phyloP scores from a whole-genome alignment of 2,113 vertebrate species.

The Cariama cristata region DNA sequence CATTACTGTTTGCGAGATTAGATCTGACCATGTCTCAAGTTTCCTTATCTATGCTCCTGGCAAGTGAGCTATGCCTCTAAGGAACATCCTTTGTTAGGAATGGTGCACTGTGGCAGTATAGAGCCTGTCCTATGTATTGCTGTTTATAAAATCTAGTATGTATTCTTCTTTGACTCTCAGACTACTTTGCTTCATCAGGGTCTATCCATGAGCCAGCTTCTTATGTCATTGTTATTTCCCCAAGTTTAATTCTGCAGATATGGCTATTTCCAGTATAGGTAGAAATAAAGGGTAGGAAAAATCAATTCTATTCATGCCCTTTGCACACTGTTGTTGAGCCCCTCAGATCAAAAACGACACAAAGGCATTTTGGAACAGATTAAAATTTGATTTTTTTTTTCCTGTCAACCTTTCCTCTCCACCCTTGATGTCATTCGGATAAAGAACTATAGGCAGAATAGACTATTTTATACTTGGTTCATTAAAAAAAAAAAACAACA shows the following conservation, averaged over 20 bases:
- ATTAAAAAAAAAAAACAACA: neutral
- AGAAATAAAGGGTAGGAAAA: neutral
- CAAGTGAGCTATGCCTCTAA: neutral
- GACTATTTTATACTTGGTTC: neutral
- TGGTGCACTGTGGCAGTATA: rapidly evolving
- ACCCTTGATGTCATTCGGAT: neutral
- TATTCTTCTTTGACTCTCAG: neutral
- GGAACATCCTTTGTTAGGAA: neutral
- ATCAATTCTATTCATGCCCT: neutral
- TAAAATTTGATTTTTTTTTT: neutral
- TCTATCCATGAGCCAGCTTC: neutral
- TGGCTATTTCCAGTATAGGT: neutral
- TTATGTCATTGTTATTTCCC: neutral
- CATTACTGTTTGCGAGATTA: conserved; percentile 20
- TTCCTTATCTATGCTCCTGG: neutral
- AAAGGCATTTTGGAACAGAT: neutral
- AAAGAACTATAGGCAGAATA: neutral
- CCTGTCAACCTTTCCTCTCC: neutral
- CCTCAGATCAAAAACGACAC: neutral
- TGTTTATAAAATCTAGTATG: neutral
- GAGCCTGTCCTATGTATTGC: neutral
- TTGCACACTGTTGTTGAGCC: neutral
- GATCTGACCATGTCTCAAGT: neutral
- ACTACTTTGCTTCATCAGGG: neutral
- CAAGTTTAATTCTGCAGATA: neutral